phyloP scores from a whole-genome alignment of 2,797 vertebrate genomes.

The Mus caroli region DNA sequence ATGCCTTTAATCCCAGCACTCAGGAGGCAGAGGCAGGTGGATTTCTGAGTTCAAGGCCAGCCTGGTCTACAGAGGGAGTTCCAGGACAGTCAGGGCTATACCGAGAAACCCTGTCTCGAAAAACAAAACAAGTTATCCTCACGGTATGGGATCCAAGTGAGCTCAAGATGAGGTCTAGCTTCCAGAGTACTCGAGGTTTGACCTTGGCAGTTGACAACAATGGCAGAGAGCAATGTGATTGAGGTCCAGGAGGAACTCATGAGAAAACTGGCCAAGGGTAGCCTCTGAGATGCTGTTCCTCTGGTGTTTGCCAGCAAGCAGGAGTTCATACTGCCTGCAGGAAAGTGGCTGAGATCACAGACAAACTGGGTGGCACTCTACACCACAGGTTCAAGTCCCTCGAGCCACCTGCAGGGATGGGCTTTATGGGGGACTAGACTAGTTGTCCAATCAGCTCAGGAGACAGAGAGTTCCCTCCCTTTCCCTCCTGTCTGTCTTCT shows the following conservation, averaged over 20 bases:
- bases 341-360: neutral
- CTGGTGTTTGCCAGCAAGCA: neutral
- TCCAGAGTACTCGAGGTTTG: neutral
- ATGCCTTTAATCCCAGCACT: too few relatives aligned
- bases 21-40: too few relatives aligned
- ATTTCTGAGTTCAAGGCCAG: too few relatives aligned
- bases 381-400: conserved; percentile 97
- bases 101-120: too few relatives aligned
- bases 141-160: neutral
- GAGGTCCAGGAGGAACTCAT: neutral
- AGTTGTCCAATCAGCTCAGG: conserved; percentile 97
- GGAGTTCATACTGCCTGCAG: neutral
- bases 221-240: neutral
- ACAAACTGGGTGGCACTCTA: conserved; percentile 94
- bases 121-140: neutral
- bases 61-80: too few relatives aligned
- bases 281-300: neutral
- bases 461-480: conserved; percentile 89
- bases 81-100: too few relatives aligned
- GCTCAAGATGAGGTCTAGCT: neutral
- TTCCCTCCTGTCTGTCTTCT: conserved; percentile 81
- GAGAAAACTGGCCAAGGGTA: neutral
- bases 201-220: neutral
- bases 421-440: conserved; percentile 99
- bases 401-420: conserved; percentile 97